These are phyloP conservation scores for Paedocypris micromegethes DNA, from an alignment of 2,797 vertebrate genomes.

Conservation along the genomic window DNA sequence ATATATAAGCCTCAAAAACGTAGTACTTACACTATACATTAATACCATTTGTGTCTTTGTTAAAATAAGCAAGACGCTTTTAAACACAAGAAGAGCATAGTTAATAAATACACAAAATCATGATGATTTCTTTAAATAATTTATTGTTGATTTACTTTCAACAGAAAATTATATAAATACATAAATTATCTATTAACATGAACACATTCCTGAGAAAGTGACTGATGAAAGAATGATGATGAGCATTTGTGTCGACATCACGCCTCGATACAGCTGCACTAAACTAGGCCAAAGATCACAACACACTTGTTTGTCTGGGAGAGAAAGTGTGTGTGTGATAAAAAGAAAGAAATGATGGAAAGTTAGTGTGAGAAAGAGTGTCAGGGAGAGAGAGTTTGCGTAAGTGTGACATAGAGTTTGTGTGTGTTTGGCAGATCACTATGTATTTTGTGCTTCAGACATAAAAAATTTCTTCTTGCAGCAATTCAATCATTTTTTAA, in stretches of 20 bases:
- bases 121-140: not conserved
- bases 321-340: conserved; percentile 2
- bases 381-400: too few relatives aligned
- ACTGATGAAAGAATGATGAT: conserved; percentile 9
- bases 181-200: conserved; percentile 3
- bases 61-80: not conserved
- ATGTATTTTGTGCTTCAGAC: too few relatives aligned
- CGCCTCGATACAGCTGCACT: conserved; percentile 42
- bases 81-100: not conserved
- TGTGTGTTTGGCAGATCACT: too few relatives aligned
- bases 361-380: too few relatives aligned
- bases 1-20: too few relatives aligned
- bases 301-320: not conserved
- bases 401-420: too few relatives aligned
- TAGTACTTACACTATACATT: too few relatives aligned
- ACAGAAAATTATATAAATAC: not conserved
- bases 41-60: too few relatives aligned
- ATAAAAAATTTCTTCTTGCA: too few relatives aligned
- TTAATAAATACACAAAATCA: not conserved
- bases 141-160: not conserved
- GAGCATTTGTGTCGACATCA: conserved; percentile 43
- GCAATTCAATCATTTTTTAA: too few relatives aligned
- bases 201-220: not conserved
- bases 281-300: conserved; percentile 38
- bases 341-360: too few relatives aligned